Base-by-base conservation (phyloP, 2,888 invertebrate genomes). In the Glaucopsyche alexis region DNA sequence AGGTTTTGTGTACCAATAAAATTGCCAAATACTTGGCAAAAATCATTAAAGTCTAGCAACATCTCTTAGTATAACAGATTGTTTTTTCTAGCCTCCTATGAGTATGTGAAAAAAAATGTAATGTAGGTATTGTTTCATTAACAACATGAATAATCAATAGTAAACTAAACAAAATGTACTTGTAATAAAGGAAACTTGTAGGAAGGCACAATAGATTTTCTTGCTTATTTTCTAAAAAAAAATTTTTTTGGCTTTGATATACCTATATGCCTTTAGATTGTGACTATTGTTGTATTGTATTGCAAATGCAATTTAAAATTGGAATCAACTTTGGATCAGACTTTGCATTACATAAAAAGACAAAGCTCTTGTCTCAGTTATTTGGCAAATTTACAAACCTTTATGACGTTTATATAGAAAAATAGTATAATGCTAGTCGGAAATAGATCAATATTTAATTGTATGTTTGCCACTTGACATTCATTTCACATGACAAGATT, bases 341-440 rank as follows among this genome's bases (percentile, higher is more conserved):
- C 2, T 1, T 38, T 49, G 49, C 49, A 69, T 69, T 45, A 13
- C 19, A 42, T 45, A 42, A 67, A 45, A 42, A 45, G 8, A 66
- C 42, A 66, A 66, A 45, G 66, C 66, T 42, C 42, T 42, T 66
- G 16, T 66, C 45, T 42, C 6, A 9, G 45, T 19, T 47, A 16
- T 7, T 67, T 67, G 69, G 69, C 69, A 69, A 69, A 69, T 69
- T 45, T 49, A 69, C 69, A 69, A 69, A 60, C 13, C 45, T 45
- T 45, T 69, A 69, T 69, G 69, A 69, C 49, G 29, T 14, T 19
- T 19, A 14, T 49, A 19, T 7, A 14, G 69, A 47, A 69, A 29
- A 49, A 13, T 69, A 49, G 7, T 47, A 19, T 69, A 69, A 60
- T 69, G 69, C 49, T 47, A 6, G 29, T 47, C 49, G 0, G 14